A percentile compares a stretch with the other conserved stretches of the same genome.
phyloP scores from a whole-genome alignment of 2,797 vertebrate genomes.

The Liasis olivaceus region DNA sequence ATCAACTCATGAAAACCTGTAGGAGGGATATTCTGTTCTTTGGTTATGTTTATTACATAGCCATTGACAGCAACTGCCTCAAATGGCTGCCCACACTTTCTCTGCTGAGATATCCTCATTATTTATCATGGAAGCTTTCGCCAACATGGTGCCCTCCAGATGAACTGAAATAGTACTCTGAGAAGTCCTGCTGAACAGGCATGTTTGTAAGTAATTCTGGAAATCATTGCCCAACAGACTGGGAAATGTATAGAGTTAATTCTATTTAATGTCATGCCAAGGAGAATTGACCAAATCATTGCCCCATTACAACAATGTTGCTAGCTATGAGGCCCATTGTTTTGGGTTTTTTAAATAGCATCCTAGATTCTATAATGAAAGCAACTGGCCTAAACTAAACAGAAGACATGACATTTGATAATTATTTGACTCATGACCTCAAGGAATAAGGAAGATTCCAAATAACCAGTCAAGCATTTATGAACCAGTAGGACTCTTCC shows the following conservation, averaged over 20 bases:
- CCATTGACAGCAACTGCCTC: not conserved
- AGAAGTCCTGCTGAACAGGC: not conserved
- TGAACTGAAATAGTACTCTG: not conserved
- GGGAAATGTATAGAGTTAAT: not conserved
- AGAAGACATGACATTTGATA: too few species aligned
- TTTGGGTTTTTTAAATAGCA: not conserved
- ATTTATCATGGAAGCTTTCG: not conserved
- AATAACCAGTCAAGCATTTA: not conserved
- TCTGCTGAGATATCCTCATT: not conserved
- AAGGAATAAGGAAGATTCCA: too few species aligned
- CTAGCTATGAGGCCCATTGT: not conserved
- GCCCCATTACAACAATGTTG: not conserved
- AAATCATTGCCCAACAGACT: not conserved
- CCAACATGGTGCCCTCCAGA: not conserved
- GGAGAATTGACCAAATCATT: not conserved
- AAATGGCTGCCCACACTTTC: not conserved
- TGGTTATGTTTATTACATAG: not conserved
- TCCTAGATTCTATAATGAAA: not conserved
- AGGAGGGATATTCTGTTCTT: not conserved
- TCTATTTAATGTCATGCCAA: not conserved
- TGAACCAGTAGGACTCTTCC: too few species aligned
- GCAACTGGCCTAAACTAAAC: not conserved
- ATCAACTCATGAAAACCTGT: not conserved
- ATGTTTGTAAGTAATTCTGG: not conserved
- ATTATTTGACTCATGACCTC: too few species aligned